Evolutionary conservation across 2,113 vertebrate species (phyloP).

Genomic region (Neogobius melanostomus): DNA sequence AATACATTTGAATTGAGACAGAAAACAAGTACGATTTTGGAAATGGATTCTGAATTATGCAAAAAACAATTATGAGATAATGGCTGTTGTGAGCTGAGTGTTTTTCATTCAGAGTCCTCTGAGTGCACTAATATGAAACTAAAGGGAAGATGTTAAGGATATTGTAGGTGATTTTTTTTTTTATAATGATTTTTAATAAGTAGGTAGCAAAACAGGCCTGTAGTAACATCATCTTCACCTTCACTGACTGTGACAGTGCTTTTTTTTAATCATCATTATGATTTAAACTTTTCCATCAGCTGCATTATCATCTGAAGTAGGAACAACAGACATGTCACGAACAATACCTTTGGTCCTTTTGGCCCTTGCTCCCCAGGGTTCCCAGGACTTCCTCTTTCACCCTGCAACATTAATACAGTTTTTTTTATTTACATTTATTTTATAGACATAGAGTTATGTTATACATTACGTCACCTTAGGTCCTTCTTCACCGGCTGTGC

Average conservation of each 20-base stretch:
- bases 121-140: not conserved
- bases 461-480: conserved; percentile 47
- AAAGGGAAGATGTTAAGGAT: not conserved
- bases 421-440: not conserved
- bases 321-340: too few species aligned
- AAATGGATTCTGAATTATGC: not conserved
- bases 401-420: conserved; percentile 40
- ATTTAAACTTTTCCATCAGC: too few species aligned
- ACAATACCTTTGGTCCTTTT: conserved; percentile 41
- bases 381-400: conserved; percentile 62
- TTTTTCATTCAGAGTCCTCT: not conserved
- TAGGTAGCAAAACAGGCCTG: too few species aligned
- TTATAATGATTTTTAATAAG: too few species aligned
- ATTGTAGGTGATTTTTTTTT: not conserved
- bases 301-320: too few species aligned
- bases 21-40: not conserved
- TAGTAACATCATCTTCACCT: too few species aligned
- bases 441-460: not conserved
- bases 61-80: not conserved
- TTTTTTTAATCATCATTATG: too few species aligned
- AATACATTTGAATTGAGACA: conserved; percentile 4
- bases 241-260: too few species aligned
- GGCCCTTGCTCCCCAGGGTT: conserved; percentile 53
- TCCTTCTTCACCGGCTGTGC: conserved; percentile 42
- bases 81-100: not conserved